Conservation (phyloP, 2,113 vertebrate genomes). For the Chlorodrepanis virens region DNA sequence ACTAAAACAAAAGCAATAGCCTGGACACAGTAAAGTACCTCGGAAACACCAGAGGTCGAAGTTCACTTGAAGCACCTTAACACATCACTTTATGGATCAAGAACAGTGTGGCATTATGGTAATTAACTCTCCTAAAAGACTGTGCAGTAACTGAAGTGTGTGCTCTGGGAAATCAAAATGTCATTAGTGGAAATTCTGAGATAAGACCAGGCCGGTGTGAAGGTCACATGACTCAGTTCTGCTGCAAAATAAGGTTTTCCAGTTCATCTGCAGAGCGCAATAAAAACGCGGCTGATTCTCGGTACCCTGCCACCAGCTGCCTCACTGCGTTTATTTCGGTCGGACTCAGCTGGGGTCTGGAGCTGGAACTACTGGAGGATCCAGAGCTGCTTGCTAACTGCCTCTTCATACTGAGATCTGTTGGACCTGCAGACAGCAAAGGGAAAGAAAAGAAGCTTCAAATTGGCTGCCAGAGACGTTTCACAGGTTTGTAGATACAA, state of each 20-base stretch:
- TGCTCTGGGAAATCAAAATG: slow-evolving; percentile 77
- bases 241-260: slow-evolving; percentile 98
- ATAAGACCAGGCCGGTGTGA: slow-evolving; percentile 66
- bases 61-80: slow-evolving; percentile 78
- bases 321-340: slow-evolving; percentile 95
- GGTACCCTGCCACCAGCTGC: slow-evolving; percentile 96
- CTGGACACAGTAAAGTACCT: slow-evolving; percentile 75
- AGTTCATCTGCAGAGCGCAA: slow-evolving; percentile 97
- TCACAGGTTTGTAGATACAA: not conserved
- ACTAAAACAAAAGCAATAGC: slow-evolving; percentile 77
- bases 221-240: slow-evolving; percentile 87
- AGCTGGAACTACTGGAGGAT: slow-evolving; percentile 87
- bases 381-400: slow-evolving; percentile 85
- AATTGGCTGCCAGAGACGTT: rapidly evolving
- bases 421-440: slow-evolving; percentile 83
- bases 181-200: slow-evolving; percentile 79
- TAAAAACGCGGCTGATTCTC: slow-evolving; percentile 96
- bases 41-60: slow-evolving; percentile 69
- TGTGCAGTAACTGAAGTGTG: slow-evolving; percentile 72
- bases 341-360: slow-evolving; percentile 93
- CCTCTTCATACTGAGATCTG: slow-evolving; percentile 99
- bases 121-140: slow-evolving; percentile 76
- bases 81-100: slow-evolving; percentile 76
- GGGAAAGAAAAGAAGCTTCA: not conserved
- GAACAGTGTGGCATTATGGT: slow-evolving; percentile 75